Base-by-base conservation (phyloP, 2,888 invertebrate species). In the Andrena flavipes region DNA sequence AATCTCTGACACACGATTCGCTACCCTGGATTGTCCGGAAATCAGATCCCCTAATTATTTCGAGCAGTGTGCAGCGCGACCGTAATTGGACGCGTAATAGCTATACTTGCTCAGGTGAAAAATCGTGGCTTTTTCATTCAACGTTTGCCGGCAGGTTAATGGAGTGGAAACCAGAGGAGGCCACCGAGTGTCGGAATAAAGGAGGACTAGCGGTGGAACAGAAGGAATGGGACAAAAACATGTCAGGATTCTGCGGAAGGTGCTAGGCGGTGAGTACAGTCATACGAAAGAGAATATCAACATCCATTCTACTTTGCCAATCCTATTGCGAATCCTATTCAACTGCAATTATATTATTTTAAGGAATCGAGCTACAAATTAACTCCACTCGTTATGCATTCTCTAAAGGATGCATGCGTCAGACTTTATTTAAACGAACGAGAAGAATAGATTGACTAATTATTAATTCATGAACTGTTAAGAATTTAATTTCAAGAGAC, bases 31-130 rank as follows among this genome's bases (percentile, higher is more conserved):
- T 20, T 13, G 30, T 30, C 26, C 10, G 63, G 63, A 63, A 64
- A 72, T 33, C 29, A 23, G 71, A 71, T 76, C 26, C 60, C 26
- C 75, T 76, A 71, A 76, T 76, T 51, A 62, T 71, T 51, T 70
- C 71, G 26, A 62, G 71, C 35, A 65, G 51, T 64, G 51, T 63
- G 51, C 63, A 71, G 42, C 33, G 23, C 29, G 29, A n/a, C 33
- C 42, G 51, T 76, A 76, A 76, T 76, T 71, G 72, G 71, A 76
- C 49, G 20, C 35, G 29, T 42, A 71, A 71, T 71, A 35, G 62
- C 23, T 10, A 49, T 6, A n/a, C 20, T 30, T 33, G 56, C n/a
- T 16, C 48, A 13, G 60, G 26, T 77, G 74, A 77, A 77, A 77
- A 64, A 56, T 56, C 33, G 6, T 16, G 20, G 33, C 7, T 33